These are phyloP conservation scores for Tetramorium parvispinum DNA, from an alignment of 1,140 invertebrate genomes.

Conservation along the genomic window DNA sequence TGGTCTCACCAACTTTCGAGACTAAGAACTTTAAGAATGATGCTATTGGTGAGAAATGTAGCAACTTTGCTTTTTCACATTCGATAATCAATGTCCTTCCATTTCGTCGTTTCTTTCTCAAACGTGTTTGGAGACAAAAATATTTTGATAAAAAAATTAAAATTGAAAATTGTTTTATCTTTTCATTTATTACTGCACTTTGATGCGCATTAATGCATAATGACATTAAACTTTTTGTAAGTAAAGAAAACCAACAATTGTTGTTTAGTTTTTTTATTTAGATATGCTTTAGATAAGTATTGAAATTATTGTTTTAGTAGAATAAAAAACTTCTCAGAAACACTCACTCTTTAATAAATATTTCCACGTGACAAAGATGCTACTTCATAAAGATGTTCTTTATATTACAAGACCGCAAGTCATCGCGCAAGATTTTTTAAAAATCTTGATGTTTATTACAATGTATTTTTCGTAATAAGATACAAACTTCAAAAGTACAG, in stretches of 20 bases:
- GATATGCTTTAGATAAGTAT: not conserved
- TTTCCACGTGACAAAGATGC: not conserved
- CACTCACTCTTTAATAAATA: not conserved
- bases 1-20: slow-evolving; percentile 7
- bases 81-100: slow-evolving; percentile 1
- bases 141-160: not conserved
- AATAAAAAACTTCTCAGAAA: not conserved
- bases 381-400: not conserved
- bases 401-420: not conserved
- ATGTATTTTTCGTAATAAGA: too few relatives aligned
- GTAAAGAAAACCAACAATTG: not conserved
- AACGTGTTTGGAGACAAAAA: not conserved
- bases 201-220: not conserved
- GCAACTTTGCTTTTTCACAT: slow-evolving; percentile 24
- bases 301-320: not conserved
- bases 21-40: slow-evolving; percentile 35
- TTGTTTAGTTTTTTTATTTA: not conserved
- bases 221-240: not conserved
- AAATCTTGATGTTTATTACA: too few relatives aligned
- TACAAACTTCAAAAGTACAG: too few relatives aligned
- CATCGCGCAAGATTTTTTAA: too few relatives aligned
- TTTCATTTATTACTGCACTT: not conserved
- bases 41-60: slow-evolving; percentile 9
- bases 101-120: not conserved
- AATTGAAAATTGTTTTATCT: not conserved